Percentiles rank a stretch among this genome's conserved stretches.
Evolutionary conservation across 2,888 invertebrate species (phyloP).

Genomic region (Drosophila birchii): DNA sequence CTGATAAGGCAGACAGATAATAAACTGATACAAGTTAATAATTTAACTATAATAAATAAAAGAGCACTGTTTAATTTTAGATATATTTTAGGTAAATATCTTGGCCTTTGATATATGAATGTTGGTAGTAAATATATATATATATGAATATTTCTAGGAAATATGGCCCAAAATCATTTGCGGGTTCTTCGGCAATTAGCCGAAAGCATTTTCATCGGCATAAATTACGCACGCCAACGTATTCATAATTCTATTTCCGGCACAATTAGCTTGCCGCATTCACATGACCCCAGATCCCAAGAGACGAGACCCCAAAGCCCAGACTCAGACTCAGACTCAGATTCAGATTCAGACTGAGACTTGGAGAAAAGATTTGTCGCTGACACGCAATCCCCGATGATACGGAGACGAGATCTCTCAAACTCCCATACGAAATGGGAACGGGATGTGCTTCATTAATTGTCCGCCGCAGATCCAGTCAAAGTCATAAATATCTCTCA

Average conservation of each 20-base stretch:
- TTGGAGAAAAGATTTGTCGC: conserved; percentile 68
- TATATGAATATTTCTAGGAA: neutral
- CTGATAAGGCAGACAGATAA: neutral
- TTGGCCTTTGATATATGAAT: neutral
- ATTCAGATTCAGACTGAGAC: neutral
- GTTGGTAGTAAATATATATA: neutral
- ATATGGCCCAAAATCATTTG: conserved; percentile 7
- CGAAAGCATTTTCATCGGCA: conserved; percentile 66
- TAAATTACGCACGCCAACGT: conserved; percentile 80
- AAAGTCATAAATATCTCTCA: conserved; percentile 52
- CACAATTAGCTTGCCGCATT: conserved; percentile 66
- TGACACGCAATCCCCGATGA: conserved; percentile 65
- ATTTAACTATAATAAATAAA: neutral
- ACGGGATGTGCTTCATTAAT: conserved; percentile 80
- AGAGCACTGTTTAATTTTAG: neutral
- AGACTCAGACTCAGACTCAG: neutral
- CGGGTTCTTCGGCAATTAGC: conserved; percentile 32
- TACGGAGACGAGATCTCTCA: conserved; percentile 16
- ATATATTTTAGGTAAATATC: neutral
- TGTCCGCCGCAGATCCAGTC: conserved; percentile 49
- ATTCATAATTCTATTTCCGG: conserved; percentile 80
- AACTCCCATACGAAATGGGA: conserved; percentile 24
- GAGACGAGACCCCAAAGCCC: conserved; percentile 3
- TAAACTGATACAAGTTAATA: neutral
- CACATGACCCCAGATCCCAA: conserved; percentile 24